Conservation (phyloP, 1,140 invertebrate species). For the Drosophila sturtevanti region DNA sequence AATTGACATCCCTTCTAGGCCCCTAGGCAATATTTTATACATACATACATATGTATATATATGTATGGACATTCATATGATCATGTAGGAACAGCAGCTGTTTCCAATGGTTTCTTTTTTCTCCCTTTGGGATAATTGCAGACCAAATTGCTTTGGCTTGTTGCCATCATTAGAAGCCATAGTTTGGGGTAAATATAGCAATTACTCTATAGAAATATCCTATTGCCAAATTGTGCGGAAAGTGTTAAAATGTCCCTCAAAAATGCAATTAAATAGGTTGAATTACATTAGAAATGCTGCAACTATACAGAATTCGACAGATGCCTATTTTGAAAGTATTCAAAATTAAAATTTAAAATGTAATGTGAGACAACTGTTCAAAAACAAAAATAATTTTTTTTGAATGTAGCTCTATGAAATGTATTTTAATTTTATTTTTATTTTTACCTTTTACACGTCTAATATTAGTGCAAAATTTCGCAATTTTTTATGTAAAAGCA, state of each 20-base stretch:
- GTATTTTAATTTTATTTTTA: not conserved
- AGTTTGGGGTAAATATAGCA: slow-evolving; percentile 54
- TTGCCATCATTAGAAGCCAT: slow-evolving; percentile 66
- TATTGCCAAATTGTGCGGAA: slow-evolving; percentile 73
- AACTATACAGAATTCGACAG: not conserved
- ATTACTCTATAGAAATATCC: slow-evolving; percentile 58
- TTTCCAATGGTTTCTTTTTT: slow-evolving; percentile 8
- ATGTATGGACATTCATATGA: no score
- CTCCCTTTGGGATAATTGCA: slow-evolving; percentile 62
- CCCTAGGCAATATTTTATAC: not conserved
- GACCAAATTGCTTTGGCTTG: slow-evolving; percentile 58
- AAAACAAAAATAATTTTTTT: not conserved
- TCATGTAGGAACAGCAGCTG: slow-evolving; percentile 23
- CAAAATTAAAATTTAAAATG: not conserved
- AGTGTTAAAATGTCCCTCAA: slow-evolving; percentile 34
- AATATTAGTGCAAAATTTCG: no score
- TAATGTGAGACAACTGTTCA: not conserved
- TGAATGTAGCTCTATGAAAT: not conserved
- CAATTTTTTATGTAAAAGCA: no score
- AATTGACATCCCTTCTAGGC: slow-evolving; percentile 51
- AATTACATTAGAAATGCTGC: slow-evolving; percentile 20
- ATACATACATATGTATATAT: not conserved
- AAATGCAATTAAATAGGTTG: slow-evolving; percentile 19
- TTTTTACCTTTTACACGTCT: no score
- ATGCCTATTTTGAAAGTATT: not conserved